Percentiles rank a stretch among this genome's conserved stretches.
phyloP scores from a whole-genome alignment of 2,797 vertebrate genomes.

The Phaenicophaeus curvirostris region DNA sequence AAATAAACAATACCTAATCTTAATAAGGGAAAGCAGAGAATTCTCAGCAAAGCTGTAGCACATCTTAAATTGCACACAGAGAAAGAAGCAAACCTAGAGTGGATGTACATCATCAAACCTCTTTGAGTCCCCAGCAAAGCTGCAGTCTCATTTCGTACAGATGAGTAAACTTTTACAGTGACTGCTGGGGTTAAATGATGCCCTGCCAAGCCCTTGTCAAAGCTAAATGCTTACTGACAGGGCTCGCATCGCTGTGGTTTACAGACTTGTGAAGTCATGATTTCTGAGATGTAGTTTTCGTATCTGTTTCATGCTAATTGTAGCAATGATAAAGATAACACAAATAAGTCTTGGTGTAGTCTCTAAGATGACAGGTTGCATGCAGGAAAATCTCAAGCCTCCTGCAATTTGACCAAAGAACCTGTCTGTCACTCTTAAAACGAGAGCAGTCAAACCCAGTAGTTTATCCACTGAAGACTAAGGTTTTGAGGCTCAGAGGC shows the following conservation, averaged over 20 bases:
- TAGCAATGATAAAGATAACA: background rate
- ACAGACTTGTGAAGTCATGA: background rate
- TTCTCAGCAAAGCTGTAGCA: background rate
- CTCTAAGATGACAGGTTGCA: background rate
- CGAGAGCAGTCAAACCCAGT: background rate
- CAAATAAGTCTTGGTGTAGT: background rate
- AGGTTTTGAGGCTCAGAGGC: background rate
- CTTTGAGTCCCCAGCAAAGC: background rate
- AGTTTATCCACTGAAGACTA: background rate
- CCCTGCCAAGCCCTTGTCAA: background rate
- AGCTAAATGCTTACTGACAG: background rate
- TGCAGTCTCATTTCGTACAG: background rate
- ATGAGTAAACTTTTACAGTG: background rate
- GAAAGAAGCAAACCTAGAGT: background rate
- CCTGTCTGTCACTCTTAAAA: background rate
- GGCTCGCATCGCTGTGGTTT: background rate
- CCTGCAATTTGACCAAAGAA: background rate
- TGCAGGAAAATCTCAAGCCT: background rate
- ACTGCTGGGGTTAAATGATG: background rate
- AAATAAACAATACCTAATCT: background rate
- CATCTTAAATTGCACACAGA: background rate
- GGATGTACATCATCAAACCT: background rate
- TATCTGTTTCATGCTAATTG: background rate
- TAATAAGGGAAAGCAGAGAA: background rate
- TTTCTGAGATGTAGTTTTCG: background rate